Percentiles rank a stretch among this genome's conserved stretches.
These are phyloP conservation scores for Drosophila triauraria DNA, from an alignment of 1,140 invertebrate species.

Conservation along the genomic window DNA sequence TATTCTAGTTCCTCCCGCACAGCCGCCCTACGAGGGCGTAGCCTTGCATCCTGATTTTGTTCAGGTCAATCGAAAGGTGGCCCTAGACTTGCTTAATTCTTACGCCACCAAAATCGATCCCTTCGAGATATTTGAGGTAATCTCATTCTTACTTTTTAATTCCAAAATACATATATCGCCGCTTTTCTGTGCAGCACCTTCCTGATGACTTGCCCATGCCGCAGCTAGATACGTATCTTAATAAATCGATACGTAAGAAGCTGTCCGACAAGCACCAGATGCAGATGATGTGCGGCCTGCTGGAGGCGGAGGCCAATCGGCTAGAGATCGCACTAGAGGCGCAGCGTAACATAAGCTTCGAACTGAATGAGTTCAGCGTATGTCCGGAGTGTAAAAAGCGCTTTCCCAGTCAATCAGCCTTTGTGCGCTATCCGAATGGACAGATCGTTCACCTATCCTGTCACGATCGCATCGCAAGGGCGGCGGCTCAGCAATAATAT, in stretches of 20 bases:
- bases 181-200: conserved; percentile 86
- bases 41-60: conserved; percentile 86
- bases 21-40: conserved; percentile 86
- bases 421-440: conserved; percentile 96
- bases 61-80: conserved; percentile 91
- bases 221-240: conserved; percentile 91
- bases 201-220: conserved; percentile 91
- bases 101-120: conserved; percentile 94
- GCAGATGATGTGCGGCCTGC: conserved; percentile 92
- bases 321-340: conserved; percentile 92
- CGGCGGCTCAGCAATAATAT: conserved; percentile 41
- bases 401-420: conserved; percentile 96
- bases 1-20: conserved; percentile 87
- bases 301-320: conserved; percentile 93
- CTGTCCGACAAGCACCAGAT: conserved; percentile 89
- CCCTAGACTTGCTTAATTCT: conserved; percentile 91
- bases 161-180: too few relatives aligned
- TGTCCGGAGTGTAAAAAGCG: conserved; percentile 96
- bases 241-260: conserved; percentile 91
- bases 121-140: conserved; percentile 87
- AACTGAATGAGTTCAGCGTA: conserved; percentile 94
- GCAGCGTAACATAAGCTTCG: conserved; percentile 92
- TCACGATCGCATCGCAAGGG: conserved; percentile 80
- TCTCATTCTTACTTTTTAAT: neutral
- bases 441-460: conserved; percentile 97